Percentiles rank a stretch among this genome's conserved stretches.
These are phyloP conservation scores for Rotaria socialis DNA, from an alignment of 2,888 invertebrate species.

Conservation along the genomic window DNA sequence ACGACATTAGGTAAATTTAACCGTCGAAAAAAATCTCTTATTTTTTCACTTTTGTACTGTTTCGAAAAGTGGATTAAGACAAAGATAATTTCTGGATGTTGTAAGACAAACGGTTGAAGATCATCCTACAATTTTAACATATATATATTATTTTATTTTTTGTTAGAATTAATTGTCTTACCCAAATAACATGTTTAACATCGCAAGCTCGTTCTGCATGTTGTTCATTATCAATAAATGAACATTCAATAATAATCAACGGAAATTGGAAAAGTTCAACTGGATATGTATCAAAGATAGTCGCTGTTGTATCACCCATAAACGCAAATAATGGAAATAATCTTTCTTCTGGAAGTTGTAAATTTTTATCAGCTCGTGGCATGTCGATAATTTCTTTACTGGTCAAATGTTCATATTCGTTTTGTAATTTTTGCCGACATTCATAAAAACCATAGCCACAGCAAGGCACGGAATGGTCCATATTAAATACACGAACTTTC, in stretches of 20 bases:
- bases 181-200: slow-evolving; percentile 25
- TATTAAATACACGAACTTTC: slow-evolving; percentile 33
- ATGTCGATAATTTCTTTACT: not conserved
- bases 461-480: slow-evolving; percentile 21
- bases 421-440: slow-evolving; percentile 13
- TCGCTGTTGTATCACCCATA: slow-evolving; percentile 3
- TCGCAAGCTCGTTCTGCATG: not conserved
- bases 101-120: not conserved
- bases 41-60: not conserved
- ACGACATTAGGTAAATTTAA: slow-evolving; percentile 26
- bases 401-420: not conserved
- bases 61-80: slow-evolving; percentile 24
- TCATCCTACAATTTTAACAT: not conserved
- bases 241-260: slow-evolving; percentile 10
- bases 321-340: not conserved
- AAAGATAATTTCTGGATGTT: slow-evolving; percentile 10
- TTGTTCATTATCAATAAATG: not conserved
- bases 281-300: not conserved
- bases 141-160: too few relatives aligned
- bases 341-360: not conserved
- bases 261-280: slow-evolving; percentile 1
- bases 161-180: not conserved
- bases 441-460: slow-evolving; percentile 37
- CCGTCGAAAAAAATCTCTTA: not conserved
- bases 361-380: not conserved